These are phyloP conservation scores for Callochromis pleurospilus DNA, from an alignment of 2,113 vertebrate species.

Conservation along the genomic window DNA sequence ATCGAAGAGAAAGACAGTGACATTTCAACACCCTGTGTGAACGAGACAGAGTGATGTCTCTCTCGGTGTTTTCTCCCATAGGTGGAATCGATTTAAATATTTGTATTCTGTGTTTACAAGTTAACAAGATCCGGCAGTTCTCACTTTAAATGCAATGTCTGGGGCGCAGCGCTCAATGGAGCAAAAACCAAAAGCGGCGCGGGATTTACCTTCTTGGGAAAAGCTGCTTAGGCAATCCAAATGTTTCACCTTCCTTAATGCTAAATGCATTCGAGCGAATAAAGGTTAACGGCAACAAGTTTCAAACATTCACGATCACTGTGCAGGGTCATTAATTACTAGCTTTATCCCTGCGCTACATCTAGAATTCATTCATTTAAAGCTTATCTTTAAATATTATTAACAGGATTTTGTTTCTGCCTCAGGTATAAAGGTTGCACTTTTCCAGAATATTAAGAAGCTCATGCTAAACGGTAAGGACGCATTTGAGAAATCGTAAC, in stretches of 20 bases:
- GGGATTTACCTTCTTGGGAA: not conserved
- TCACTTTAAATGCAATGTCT: not conserved
- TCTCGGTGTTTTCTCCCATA: not conserved
- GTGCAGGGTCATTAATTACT: not conserved
- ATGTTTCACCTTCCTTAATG: not conserved
- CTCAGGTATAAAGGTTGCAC: not conserved
- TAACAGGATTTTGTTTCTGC: not conserved
- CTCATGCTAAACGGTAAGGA: not conserved
- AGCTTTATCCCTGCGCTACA: not conserved
- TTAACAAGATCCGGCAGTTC: not conserved
- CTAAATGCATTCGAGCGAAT: not conserved
- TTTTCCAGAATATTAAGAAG: not conserved
- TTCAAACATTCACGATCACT: not conserved
- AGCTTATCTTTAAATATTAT: not conserved
- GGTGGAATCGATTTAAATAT: conserved; percentile 3
- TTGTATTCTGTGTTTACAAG: not conserved
- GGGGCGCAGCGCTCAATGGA: not conserved
- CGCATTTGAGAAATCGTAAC: not conserved
- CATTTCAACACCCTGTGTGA: conserved; percentile 24
- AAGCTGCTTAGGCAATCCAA: not conserved
- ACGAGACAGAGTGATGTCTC: conserved; percentile 13
- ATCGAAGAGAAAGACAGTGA: conserved; percentile 31
- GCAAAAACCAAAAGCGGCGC: not conserved
- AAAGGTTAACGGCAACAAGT: not conserved
- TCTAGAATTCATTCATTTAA: not conserved